Evolutionary conservation across 2,888 invertebrate genomes (phyloP).

Genomic region (Dryomyza anilis): DNA sequence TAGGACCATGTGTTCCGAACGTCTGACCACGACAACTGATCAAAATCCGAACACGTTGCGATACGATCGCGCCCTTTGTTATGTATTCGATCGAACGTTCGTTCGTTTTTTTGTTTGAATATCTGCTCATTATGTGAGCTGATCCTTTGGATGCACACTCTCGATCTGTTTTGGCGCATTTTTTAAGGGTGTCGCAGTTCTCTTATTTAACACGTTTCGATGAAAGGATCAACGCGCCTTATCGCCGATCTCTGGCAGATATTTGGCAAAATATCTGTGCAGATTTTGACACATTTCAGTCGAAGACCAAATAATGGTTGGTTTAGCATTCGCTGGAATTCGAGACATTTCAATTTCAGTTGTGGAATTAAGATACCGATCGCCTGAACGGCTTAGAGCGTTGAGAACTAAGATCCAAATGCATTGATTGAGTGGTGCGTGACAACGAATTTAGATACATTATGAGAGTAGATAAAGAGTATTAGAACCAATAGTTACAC

Average conservation of each 20-base stretch:
- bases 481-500: too few relatives aligned
- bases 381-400: constrained; percentile 17
- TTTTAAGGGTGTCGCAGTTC: constrained; percentile 28
- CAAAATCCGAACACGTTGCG: not conserved
- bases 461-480: too few relatives aligned
- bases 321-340: not conserved
- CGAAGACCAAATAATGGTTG: not conserved
- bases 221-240: constrained; percentile 20
- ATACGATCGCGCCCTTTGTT: not conserved
- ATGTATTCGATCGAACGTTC: not conserved
- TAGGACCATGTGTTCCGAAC: too few relatives aligned
- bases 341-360: not conserved
- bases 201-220: constrained; percentile 18
- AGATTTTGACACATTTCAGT: not conserved
- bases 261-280: not conserved
- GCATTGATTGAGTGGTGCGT: not conserved
- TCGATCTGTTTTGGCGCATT: too few relatives aligned
- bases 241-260: not conserved
- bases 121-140: constrained; percentile 16
- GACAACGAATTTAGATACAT: too few relatives aligned
- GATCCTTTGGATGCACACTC: too few relatives aligned
- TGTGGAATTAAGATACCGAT: constrained; percentile 38
- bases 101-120: constrained; percentile 31
- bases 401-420: not conserved
- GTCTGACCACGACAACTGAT: too few relatives aligned